Percentiles rank a stretch among this genome's conserved stretches.
Evolutionary conservation across 2,797 vertebrate genomes (phyloP).

Genomic region (Syndactyla subalaris): DNA sequence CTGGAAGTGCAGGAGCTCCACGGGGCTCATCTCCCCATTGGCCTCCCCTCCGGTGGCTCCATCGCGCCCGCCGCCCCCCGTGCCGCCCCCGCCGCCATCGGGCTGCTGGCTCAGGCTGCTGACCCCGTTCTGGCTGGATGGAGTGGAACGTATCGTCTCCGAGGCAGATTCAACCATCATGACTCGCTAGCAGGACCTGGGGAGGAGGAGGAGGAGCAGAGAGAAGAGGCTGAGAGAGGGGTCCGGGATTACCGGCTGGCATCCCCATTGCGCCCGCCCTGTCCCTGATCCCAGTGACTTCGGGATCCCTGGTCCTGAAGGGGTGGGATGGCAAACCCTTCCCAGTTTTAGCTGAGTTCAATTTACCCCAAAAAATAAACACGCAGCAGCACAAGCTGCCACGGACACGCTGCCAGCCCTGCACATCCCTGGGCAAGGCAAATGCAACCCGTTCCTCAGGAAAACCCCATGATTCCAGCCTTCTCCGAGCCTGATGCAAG

Average conservation of each 20-base stretch:
- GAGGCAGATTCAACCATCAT: slow-evolving; percentile 99
- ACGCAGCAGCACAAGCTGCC: not conserved
- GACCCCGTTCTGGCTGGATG: slow-evolving; percentile 94
- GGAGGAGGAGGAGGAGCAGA: not conserved
- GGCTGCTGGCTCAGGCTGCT: slow-evolving; percentile 94
- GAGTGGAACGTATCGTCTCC: slow-evolving; percentile 97
- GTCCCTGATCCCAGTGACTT: accelerated
- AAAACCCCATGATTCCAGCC: not conserved
- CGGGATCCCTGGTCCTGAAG: not conserved
- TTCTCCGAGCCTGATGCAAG: not conserved
- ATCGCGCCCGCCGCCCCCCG: slow-evolving; percentile 80
- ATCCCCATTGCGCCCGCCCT: not conserved
- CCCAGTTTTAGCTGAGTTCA: accelerated
- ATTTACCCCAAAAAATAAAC: accelerated
- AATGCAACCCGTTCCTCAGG: accelerated
- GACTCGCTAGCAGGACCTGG: slow-evolving; percentile 83
- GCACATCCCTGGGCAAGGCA: accelerated
- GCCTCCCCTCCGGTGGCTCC: slow-evolving; percentile 87
- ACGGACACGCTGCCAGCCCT: accelerated
- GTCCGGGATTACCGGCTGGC: accelerated
- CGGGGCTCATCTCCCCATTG: slow-evolving; percentile 94
- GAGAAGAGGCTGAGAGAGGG: not conserved
- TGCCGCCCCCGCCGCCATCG: slow-evolving; percentile 85
- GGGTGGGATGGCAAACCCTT: accelerated
- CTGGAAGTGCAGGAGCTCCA: slow-evolving; percentile 96